Conservation (phyloP, 2,797 vertebrate species). For the Dipus sagitta region DNA sequence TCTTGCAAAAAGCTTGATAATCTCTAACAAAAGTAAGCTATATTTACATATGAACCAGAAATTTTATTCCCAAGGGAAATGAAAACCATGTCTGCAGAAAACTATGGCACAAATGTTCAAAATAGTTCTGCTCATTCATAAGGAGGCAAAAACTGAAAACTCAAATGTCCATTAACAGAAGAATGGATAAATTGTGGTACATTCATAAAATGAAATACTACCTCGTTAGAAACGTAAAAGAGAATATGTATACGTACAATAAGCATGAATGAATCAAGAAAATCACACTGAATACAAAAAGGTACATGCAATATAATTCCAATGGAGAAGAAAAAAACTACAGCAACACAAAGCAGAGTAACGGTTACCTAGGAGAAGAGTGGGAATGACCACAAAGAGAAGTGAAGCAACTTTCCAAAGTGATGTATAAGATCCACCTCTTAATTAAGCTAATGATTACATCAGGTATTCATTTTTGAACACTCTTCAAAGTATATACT, state of each 20-base stretch:
- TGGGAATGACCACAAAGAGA: not conserved
- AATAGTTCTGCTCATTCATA: conserved; percentile 20
- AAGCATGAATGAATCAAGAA: conserved; percentile 54
- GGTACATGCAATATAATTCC: not conserved
- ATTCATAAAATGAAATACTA: conserved; percentile 40
- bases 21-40: conserved; percentile 25
- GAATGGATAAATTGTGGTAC: not conserved
- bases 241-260: not conserved
- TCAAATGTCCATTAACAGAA: conserved; percentile 23
- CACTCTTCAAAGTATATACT: not conserved
- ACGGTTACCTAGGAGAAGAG: not conserved
- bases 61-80: conserved; percentile 47
- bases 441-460: conserved; percentile 39
- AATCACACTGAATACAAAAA: conserved; percentile 19
- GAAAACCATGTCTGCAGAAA: conserved; percentile 42
- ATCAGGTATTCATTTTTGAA: conserved; percentile 17
- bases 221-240: not conserved
- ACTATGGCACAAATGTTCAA: not conserved
- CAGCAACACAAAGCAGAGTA: not conserved
- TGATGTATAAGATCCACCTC: not conserved
- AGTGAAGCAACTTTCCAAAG: not conserved
- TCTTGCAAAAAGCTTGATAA: not conserved
- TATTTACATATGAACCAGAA: conserved; percentile 27
- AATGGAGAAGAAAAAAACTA: not conserved
- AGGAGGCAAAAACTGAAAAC: conserved; percentile 25